Base-by-base conservation (phyloP, 1,140 invertebrate genomes). In the Bombyx mandarina region DNA sequence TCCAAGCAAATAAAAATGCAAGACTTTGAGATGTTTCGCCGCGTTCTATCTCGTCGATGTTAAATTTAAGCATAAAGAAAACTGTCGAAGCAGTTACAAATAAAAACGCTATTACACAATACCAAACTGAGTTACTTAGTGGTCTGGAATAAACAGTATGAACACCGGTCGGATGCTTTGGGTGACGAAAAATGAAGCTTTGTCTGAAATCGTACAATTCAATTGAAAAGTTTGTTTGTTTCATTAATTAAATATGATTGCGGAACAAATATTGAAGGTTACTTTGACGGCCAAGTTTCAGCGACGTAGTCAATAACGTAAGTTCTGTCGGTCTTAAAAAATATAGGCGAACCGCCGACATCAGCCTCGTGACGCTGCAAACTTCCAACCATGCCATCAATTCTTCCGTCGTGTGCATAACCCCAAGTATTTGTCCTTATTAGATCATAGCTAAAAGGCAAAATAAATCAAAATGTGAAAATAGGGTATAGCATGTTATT, bases 321-420 rank as follows among this genome's bases (percentile, higher is more conserved):
- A 3, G 89, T 66, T 69, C 93, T 76, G 66, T 92, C 90, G 7
- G 69, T 54, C 67, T 90, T 88, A 56, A 90, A 90, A 71, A 91
- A 90, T 52, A 92, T 78, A 7, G 92, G 90, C 1, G 91, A 82
- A 2, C 87, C 88, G 10, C 91, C 90, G 47, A 93, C 88, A 63
- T 94, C 92, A 3, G 90, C 88, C 52, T 89, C 74, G 10, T 88
- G 89, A 12, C 86, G 76, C 52, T 90, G 80, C 58, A 93, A 80
- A 1, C 89, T 86, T 1, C 91, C 91, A n/a, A 93, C 88, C 79
- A 93, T 90, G 4, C 92, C 92, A 65, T 92, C 92, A 61, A 91
- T 92, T 10, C 88, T 88, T 2, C 91, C 91, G 76, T 93, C 91
- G 26, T 88, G 79, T 43, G 88, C 55, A 67, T 92, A 92, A 6